Conservation (phyloP, 2,113 vertebrate species). For the Corythoichthys intestinalis region DNA sequence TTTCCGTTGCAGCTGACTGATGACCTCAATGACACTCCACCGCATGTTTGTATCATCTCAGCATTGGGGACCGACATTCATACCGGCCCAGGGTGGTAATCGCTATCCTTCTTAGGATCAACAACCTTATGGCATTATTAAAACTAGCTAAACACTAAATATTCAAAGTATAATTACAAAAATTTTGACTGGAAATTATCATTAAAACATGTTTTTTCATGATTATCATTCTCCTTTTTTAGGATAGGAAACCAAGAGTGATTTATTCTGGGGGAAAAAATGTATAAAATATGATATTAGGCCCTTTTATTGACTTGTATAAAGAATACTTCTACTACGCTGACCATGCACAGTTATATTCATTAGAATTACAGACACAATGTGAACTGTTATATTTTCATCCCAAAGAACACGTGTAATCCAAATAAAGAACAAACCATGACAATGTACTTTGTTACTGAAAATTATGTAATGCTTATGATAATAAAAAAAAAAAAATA, state of each 20-base stretch:
- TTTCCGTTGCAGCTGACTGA: constrained; percentile 7
- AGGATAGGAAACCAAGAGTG: too few relatives aligned
- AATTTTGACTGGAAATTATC: neutral
- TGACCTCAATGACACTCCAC: neutral
- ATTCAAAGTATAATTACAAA: constrained; percentile 4
- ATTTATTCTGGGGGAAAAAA: too few relatives aligned
- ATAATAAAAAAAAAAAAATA: neutral
- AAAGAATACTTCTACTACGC: neutral
- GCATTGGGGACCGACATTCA: constrained; percentile 16
- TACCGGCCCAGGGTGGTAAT: constrained; percentile 30
- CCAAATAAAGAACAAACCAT: constrained; percentile 1
- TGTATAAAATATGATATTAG: too few relatives aligned
- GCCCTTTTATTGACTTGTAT: too few relatives aligned
- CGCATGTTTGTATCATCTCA: constrained; percentile 11
- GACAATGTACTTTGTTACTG: neutral
- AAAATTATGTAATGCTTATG: neutral
- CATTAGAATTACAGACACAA: neutral
- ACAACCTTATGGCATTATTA: constrained; percentile 28
- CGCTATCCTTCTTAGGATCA: constrained; percentile 41
- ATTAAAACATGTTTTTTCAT: constrained; percentile 31
- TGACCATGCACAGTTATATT: neutral
- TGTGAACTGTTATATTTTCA: neutral
- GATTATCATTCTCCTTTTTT: constrained; percentile 33
- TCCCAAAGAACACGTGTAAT: neutral
- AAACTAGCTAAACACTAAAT: constrained; percentile 18